Percentiles rank a stretch among this genome's conserved stretches.
Evolutionary conservation across 2,113 vertebrate genomes (phyloP).

Genomic region (Progne subis): DNA sequence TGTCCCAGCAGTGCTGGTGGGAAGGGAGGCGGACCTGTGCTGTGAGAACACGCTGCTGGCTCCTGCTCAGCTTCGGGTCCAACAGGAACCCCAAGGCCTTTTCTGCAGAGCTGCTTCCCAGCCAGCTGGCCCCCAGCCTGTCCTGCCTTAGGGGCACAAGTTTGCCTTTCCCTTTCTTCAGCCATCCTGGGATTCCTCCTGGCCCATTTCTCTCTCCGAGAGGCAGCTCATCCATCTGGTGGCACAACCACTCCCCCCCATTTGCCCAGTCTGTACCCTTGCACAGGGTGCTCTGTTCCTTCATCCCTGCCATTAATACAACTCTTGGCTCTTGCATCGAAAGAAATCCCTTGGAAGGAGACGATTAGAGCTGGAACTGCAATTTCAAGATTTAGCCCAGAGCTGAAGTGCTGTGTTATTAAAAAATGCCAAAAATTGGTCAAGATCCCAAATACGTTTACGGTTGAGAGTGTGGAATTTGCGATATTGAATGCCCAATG

Average conservation of each 20-base stretch:
- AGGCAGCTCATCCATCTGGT: not conserved
- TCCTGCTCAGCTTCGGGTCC: not conserved
- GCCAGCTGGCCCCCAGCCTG: not conserved
- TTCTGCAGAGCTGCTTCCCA: not conserved
- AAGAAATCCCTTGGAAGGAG: not conserved
- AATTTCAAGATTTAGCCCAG: not conserved
- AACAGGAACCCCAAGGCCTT: not conserved
- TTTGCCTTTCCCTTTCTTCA: not conserved
- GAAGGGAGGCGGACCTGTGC: not conserved
- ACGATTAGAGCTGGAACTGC: not conserved
- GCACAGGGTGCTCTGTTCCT: not conserved
- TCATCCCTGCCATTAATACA: not conserved
- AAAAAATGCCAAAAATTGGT: not conserved
- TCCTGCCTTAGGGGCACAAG: not conserved
- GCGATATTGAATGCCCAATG: not conserved
- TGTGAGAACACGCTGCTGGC: not conserved
- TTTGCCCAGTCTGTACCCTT: not conserved
- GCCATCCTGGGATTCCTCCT: not conserved
- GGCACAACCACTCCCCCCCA: not conserved
- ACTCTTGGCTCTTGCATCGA: not conserved
- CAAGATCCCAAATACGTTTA: not conserved
- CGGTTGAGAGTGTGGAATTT: not conserved
- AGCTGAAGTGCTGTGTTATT: not conserved
- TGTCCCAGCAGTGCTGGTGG: not conserved
- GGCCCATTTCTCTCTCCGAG: not conserved